Conservation (phyloP, 2,797 vertebrate species). For the Sebastolobus alascanus region DNA sequence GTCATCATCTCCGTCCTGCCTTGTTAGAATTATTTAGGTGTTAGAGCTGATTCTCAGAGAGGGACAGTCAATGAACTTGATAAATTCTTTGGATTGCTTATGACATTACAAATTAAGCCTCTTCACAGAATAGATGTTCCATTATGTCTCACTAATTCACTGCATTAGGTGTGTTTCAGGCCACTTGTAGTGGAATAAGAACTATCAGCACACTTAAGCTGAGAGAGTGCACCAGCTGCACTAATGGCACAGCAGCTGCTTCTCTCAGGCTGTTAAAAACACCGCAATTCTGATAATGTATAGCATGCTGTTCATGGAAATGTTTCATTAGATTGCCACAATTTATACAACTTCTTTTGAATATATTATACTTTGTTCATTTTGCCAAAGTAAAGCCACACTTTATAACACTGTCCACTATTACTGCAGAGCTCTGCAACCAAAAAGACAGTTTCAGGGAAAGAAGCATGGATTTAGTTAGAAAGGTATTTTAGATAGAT, state of each 20-base stretch:
- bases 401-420: not conserved
- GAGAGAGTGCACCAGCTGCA: constrained; percentile 36
- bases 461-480: not conserved
- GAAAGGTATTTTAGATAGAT: not conserved
- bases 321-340: constrained; percentile 22
- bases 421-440: not conserved
- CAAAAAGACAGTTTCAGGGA: not conserved
- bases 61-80: not conserved
- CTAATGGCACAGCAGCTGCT: constrained; percentile 34
- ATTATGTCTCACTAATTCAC: not conserved
- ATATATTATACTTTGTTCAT: not conserved
- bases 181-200: constrained; percentile 2
- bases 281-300: constrained; percentile 32
- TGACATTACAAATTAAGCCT: no score
- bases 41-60: not conserved
- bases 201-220: constrained; percentile 10
- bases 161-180: not conserved
- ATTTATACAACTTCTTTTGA: constrained; percentile 4
- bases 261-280: constrained; percentile 30
- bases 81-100: not conserved
- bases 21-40: not conserved
- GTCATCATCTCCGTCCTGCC: not conserved
- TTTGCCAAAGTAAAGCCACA: not conserved
- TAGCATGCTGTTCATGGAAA: constrained; percentile 28
- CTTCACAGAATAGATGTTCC: no score